Conservation (phyloP, 2,888 invertebrate genomes). For the Neoascia interrupta region DNA sequence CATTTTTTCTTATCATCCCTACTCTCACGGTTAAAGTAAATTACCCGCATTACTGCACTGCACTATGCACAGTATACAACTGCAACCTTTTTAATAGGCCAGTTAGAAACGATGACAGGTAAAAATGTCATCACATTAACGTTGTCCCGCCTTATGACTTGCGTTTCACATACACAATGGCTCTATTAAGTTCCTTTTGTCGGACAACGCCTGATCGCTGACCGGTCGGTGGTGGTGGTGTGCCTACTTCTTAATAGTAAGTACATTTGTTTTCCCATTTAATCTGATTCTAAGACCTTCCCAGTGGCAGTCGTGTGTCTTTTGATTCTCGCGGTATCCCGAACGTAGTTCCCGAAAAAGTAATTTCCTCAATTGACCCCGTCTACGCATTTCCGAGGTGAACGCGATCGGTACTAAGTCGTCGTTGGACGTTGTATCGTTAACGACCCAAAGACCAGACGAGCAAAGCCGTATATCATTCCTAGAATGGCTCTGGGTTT, state of each 20-base stretch:
- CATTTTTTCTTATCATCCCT: no score
- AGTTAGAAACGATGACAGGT: slow-evolving; percentile 31
- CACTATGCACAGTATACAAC: not conserved
- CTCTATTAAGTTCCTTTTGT: no score
- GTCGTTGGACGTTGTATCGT: slow-evolving; percentile 1
- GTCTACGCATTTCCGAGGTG: slow-evolving; percentile 4
- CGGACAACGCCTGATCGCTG: no score
- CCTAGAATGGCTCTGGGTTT: slow-evolving; percentile 22
- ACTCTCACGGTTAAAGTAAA: no score
- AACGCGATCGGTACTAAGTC: not conserved
- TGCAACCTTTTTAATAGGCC: slow-evolving; percentile 16
- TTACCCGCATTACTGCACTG: slow-evolving; percentile 5
- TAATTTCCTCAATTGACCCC: slow-evolving; percentile 27
- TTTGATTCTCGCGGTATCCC: no score
- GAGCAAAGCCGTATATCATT: slow-evolving; percentile 29
- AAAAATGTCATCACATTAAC: slow-evolving; percentile 17
- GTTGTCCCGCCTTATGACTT: not conserved
- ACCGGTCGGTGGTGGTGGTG: no score
- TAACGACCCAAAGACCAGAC: slow-evolving; percentile 1
- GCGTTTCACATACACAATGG: no score
- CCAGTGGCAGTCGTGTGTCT: no score
- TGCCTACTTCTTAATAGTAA: no score
- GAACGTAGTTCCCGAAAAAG: slow-evolving; percentile 33
- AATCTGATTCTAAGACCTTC: no score
- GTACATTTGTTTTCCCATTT: no score